phyloP scores from a whole-genome alignment of 2,113 vertebrate genomes.

The Apeltes quadracus region DNA sequence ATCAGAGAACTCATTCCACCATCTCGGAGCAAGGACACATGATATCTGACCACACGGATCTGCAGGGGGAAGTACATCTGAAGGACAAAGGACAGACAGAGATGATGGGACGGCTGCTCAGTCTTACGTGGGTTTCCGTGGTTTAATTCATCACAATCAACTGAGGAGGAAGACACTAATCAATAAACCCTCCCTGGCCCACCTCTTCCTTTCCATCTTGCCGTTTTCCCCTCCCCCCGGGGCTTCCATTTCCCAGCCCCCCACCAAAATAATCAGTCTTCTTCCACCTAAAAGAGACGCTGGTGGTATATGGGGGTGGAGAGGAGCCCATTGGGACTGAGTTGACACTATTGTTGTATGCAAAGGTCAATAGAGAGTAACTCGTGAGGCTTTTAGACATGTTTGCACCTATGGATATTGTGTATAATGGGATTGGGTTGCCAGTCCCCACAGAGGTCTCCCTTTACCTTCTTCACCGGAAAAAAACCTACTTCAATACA shows the following conservation, averaged over 20 bases:
- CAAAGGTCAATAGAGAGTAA: neutral
- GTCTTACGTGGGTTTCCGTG: constrained; percentile 54
- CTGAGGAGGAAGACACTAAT: constrained; percentile 61
- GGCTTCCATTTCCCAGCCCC: constrained; percentile 13
- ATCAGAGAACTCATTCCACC: no score
- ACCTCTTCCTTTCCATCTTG: constrained; percentile 20
- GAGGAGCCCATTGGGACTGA: neutral
- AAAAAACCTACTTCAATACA: neutral
- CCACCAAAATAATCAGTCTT: constrained; percentile 18
- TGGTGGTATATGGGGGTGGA: neutral
- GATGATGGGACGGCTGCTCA: constrained; percentile 11
- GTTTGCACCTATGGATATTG: neutral
- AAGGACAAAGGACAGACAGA: constrained; percentile 66
- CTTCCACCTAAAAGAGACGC: constrained; percentile 4
- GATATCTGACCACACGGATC: constrained; percentile 63
- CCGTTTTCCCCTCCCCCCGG: constrained; percentile 2
- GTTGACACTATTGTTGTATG: constrained; percentile 1
- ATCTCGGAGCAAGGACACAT: no score
- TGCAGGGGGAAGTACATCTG: constrained; percentile 52
- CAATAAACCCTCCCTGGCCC: constrained; percentile 61
- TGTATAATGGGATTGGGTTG: neutral
- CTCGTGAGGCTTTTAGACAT: neutral
- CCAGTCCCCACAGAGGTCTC: neutral
- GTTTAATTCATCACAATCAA: constrained; percentile 70
- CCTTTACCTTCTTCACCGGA: neutral